Percentiles rank a stretch among this genome's conserved stretches.
These are phyloP conservation scores for roundworm (Caenorhabditis elegans) DNA, from an alignment of 1,140 invertebrate genomes.

Conservation along the genomic window WBcel235 BX284606.5:11170501-11171000, in stretches of 20 bases:
- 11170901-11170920: too few relatives aligned
- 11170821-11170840: slow-evolving; percentile 8
- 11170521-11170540: neutral
- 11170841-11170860: neutral
- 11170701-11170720: neutral
- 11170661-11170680: neutral
- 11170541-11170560: neutral
- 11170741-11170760: slow-evolving; percentile 2
- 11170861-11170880: neutral
- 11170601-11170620: too few relatives aligned
- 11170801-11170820: neutral
- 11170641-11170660: too few relatives aligned
- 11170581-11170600: too few relatives aligned
- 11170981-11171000: too few relatives aligned
- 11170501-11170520: too few relatives aligned
- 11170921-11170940: too few relatives aligned
- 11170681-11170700: neutral
- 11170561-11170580: neutral
- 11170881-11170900: too few relatives aligned
- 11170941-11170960: too few relatives aligned
- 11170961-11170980: too few relatives aligned
- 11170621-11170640: too few relatives aligned
- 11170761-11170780: neutral
- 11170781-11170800: neutral
- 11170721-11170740: neutral